These are phyloP conservation scores for Copsychus sechellarum DNA, from an alignment of 2,113 vertebrate species.

Conservation along the genomic window DNA sequence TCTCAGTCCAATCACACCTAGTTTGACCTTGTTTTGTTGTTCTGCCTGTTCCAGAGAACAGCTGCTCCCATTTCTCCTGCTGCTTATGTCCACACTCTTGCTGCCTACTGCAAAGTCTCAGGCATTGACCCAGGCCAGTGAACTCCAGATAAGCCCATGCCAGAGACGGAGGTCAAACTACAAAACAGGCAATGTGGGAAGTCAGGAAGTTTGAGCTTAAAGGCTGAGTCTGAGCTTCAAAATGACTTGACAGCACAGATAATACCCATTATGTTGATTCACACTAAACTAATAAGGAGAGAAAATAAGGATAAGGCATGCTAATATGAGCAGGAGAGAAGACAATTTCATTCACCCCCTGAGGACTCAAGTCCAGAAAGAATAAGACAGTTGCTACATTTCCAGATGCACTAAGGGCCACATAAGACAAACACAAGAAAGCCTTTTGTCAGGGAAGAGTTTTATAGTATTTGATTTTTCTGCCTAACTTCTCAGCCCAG, in stretches of 20 bases:
- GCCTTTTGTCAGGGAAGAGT: background rate
- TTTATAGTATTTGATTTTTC: background rate
- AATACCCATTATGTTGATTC: background rate
- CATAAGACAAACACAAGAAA: background rate
- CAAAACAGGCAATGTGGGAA: background rate
- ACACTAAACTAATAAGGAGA: background rate
- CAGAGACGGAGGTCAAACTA: background rate
- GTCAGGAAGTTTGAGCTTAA: background rate
- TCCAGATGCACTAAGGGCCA: background rate
- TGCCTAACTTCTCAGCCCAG: background rate
- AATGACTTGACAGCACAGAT: background rate
- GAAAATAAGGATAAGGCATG: background rate
- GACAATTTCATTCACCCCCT: background rate
- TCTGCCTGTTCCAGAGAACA: background rate
- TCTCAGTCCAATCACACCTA: accelerated
- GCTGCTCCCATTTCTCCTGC: background rate
- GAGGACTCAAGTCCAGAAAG: background rate
- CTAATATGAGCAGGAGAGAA: background rate
- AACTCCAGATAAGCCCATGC: background rate
- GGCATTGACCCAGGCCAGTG: background rate
- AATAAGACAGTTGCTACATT: background rate
- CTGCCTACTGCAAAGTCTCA: background rate
- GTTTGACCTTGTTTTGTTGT: background rate
- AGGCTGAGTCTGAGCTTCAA: accelerated
- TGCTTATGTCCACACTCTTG: background rate